A percentile compares a stretch with the other conserved stretches of the same genome.
Conservation (phyloP, 2,888 invertebrate genomes). For the Drosophila prostipennis region DNA sequence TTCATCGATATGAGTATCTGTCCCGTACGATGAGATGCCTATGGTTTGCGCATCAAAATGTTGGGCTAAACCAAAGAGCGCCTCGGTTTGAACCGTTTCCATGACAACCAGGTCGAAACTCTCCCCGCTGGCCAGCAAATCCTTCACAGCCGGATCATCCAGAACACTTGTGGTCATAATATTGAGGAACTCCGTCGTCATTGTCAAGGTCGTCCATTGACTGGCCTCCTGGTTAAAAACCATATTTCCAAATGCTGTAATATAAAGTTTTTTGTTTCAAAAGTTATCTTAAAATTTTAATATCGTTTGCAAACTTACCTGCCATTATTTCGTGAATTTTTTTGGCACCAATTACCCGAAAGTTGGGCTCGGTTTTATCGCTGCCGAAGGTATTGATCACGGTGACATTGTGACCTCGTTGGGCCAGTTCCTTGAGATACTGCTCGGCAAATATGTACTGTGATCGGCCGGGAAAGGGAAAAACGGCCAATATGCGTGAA, state of each 20-base stretch:
- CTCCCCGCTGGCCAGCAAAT: constrained; percentile 69
- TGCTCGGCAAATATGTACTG: constrained; percentile 80
- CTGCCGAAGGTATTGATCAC: constrained; percentile 79
- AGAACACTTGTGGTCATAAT: constrained; percentile 52
- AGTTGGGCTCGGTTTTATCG: constrained; percentile 69
- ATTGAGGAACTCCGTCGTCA: constrained; percentile 63
- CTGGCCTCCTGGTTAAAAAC: constrained; percentile 39
- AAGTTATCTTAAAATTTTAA: not conserved
- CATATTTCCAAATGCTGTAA: constrained; percentile 43
- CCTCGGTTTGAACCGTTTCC: constrained; percentile 82
- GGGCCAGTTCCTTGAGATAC: constrained; percentile 78
- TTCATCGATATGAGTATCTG: constrained; percentile 74
- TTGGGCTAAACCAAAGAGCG: constrained; percentile 79
- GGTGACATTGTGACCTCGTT: constrained; percentile 82
- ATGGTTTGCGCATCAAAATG: constrained; percentile 77
- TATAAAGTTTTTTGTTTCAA: not conserved
- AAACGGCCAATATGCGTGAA: constrained; percentile 67
- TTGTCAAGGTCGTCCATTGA: constrained; percentile 53
- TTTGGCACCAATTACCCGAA: constrained; percentile 67
- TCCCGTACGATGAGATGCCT: constrained; percentile 72
- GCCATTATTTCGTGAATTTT: constrained; percentile 68
- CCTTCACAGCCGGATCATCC: constrained; percentile 56
- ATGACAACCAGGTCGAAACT: constrained; percentile 81
- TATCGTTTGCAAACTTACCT: constrained; percentile 19
- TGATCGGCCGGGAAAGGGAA: constrained; percentile 75